phyloP scores from a whole-genome alignment of 2,797 vertebrate species.

The Etheostoma perlongum region DNA sequence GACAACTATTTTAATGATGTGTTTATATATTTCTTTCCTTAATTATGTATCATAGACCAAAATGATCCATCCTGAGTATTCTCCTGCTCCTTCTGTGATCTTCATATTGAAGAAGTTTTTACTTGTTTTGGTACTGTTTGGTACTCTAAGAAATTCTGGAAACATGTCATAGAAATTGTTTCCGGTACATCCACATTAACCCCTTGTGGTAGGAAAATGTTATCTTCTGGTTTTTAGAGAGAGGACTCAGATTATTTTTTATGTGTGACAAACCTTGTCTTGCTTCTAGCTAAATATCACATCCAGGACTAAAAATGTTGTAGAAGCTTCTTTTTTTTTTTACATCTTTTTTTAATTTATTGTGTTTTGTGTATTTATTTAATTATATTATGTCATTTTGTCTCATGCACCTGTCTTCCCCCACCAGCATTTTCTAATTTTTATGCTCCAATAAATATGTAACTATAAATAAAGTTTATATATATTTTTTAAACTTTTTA shows the following conservation, averaged over 20 bases:
- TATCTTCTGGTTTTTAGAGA: constrained; percentile 4
- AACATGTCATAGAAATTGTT: not conserved
- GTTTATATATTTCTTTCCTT: constrained; percentile 8
- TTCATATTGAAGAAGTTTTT: constrained; percentile 22
- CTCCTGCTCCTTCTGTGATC: not conserved
- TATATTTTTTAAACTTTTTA: not conserved
- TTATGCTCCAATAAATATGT: not conserved
- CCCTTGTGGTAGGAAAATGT: not conserved
- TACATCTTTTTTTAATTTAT: constrained; percentile 27
- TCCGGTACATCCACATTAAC: not conserved
- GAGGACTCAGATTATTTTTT: no score
- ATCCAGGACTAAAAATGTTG: not conserved
- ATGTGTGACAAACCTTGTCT: not conserved
- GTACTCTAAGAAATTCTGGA: not conserved
- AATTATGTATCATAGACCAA: not conserved
- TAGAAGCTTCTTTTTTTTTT: not conserved
- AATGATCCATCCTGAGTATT: not conserved
- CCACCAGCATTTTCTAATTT: constrained; percentile 6
- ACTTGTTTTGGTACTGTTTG: constrained; percentile 7
- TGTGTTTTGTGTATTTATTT: constrained; percentile 45
- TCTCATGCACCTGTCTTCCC: not conserved
- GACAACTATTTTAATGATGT: constrained; percentile 46
- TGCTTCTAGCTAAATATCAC: constrained; percentile 3
- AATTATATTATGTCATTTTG: not conserved
- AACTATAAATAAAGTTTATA: constrained; percentile 39